Evolutionary conservation across 1,140 invertebrate species (phyloP).

Genomic region (Oppia nitens): DNA sequence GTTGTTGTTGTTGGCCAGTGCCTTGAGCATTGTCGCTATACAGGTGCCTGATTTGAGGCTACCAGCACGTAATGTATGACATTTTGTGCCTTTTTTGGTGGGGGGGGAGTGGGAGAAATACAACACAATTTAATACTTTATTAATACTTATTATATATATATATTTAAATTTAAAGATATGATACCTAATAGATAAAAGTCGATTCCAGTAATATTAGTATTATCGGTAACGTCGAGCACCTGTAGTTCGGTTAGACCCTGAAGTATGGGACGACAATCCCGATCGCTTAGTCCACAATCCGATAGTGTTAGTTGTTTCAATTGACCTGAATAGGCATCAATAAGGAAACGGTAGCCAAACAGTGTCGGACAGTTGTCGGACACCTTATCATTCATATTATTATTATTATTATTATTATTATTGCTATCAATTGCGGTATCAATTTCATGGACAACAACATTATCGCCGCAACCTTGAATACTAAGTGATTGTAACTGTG

Average conservation of each 20-base stretch:
- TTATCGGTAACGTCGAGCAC: neutral
- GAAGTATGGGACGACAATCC: neutral
- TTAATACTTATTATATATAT: too few relatives aligned
- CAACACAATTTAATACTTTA: too few relatives aligned
- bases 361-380: neutral
- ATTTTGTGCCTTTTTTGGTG: neutral
- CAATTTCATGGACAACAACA: neutral
- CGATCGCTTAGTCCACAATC: neutral
- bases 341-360: neutral
- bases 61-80: neutral
- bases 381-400: neutral
- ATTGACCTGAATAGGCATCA: neutral
- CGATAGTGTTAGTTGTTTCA: neutral
- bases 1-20: too few relatives aligned
- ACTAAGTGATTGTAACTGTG: neutral
- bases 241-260: neutral
- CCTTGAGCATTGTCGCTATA: neutral
- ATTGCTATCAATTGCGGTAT: too few relatives aligned
- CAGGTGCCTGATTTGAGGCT: neutral
- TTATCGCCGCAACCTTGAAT: neutral
- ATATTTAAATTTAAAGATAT: neutral
- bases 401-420: neutral
- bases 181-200: neutral
- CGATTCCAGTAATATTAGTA: neutral
- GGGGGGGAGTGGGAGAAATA: too few relatives aligned